Evolutionary conservation across 2,113 vertebrate genomes (phyloP).

Genomic region (Channa argus): DNA sequence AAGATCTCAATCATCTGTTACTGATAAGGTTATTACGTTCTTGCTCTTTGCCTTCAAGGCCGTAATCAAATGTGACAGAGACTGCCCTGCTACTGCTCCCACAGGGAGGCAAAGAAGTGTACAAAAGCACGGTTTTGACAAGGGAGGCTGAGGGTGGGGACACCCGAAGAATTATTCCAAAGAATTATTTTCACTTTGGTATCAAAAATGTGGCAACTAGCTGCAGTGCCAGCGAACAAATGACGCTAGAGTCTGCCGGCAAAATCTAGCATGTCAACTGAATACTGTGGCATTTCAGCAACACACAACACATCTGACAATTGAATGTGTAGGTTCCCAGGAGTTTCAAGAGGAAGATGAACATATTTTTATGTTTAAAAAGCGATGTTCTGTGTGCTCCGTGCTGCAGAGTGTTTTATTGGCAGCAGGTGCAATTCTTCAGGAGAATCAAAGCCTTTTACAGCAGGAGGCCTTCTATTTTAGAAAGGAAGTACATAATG

Average conservation of each 20-base stretch:
- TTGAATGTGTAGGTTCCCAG: constrained; percentile 31
- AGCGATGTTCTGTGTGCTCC: neutral
- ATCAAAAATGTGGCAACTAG: constrained; percentile 22
- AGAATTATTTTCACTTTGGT: constrained; percentile 64
- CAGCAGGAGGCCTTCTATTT: constrained; percentile 45
- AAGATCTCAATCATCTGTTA: constrained; percentile 81
- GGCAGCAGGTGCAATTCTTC: constrained; percentile 22
- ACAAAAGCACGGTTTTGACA: constrained; percentile 61
- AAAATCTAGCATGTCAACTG: constrained; percentile 36
- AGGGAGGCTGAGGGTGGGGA: constrained; percentile 37
- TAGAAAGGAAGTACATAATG: constrained; percentile 34
- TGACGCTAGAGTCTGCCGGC: constrained; percentile 37
- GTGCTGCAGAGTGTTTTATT: constrained; percentile 31
- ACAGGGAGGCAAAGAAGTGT: constrained; percentile 66
- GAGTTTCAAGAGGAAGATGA: neutral
- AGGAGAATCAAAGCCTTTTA: constrained; percentile 33
- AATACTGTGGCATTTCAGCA: constrained; percentile 5
- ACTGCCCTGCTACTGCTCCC: constrained; percentile 64
- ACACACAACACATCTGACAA: constrained; percentile 32
- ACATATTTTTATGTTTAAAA: constrained; percentile 24
- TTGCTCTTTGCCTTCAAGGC: constrained; percentile 77
- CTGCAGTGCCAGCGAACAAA: constrained; percentile 1
- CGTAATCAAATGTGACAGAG: constrained; percentile 78
- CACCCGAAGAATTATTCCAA: constrained; percentile 54
- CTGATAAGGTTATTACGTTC: constrained; percentile 79